These are phyloP conservation scores for Aporophyla lueneburgensis DNA, from an alignment of 2,888 invertebrate species.

Conservation along the genomic window DNA sequence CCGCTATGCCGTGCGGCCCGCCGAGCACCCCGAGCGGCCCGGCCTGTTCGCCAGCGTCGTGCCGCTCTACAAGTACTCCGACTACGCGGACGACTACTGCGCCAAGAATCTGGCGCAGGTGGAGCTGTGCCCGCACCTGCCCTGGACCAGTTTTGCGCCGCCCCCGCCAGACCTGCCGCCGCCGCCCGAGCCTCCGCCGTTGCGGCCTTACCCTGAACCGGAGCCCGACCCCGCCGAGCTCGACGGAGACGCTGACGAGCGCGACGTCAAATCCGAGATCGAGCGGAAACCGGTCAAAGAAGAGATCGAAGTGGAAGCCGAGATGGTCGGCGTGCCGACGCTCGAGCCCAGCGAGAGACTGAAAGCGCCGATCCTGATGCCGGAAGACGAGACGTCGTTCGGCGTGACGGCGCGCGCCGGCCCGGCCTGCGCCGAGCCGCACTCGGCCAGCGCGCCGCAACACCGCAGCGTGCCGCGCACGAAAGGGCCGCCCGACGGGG, in stretches of 20 bases:
- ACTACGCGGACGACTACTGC: constrained; percentile 88
- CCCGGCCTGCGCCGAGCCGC: constrained; percentile 34
- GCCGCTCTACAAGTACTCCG: constrained; percentile 87
- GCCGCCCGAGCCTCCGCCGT: constrained; percentile 80
- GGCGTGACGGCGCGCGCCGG: constrained; percentile 59
- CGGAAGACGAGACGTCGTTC: constrained; percentile 77
- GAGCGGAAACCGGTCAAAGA: constrained; percentile 48
- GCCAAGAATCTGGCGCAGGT: constrained; percentile 84
- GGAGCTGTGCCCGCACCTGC: constrained; percentile 80
- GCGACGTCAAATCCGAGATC: constrained; percentile 46
- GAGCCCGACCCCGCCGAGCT: constrained; percentile 76
- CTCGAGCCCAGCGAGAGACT: constrained; percentile 83
- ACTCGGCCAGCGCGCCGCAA: constrained; percentile 67
- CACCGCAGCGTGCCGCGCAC: constrained; percentile 87
- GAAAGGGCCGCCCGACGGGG: constrained; percentile 74
- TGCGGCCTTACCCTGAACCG: constrained; percentile 80
- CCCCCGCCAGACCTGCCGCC: constrained; percentile 82
- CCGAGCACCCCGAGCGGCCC: constrained; percentile 74
- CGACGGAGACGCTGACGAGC: constrained; percentile 50
- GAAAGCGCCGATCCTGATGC: constrained; percentile 78
- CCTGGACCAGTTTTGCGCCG: constrained; percentile 85
- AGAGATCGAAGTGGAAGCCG: constrained; percentile 64
- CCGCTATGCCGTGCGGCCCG: constrained; percentile 83
- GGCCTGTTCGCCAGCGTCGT: constrained; percentile 85
- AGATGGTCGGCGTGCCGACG: constrained; percentile 53